phyloP scores from a whole-genome alignment of 2,888 invertebrate species.

The Smittia sp. region DNA sequence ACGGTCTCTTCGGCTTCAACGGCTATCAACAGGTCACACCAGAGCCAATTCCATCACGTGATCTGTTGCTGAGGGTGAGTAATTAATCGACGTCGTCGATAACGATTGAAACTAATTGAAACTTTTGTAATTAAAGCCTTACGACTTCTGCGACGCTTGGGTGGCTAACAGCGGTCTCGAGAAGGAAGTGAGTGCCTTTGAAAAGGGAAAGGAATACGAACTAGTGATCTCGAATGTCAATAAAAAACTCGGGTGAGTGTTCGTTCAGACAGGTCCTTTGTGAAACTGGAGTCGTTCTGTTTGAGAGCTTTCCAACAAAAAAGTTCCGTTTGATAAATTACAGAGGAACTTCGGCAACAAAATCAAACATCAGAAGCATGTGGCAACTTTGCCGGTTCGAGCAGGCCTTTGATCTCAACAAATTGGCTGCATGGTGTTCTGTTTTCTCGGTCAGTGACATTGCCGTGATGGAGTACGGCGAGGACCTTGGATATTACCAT shows the following conservation, averaged over 20 bases:
- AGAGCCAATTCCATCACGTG: neutral
- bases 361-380: slow-evolving; percentile 44
- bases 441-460: slow-evolving; percentile 67
- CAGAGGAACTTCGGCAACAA: slow-evolving; percentile 54
- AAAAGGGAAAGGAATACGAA: slow-evolving; percentile 1
- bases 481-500: slow-evolving; percentile 69
- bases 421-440: slow-evolving; percentile 69
- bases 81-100: too few relatives aligned
- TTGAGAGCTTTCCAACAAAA: neutral
- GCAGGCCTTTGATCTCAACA: slow-evolving; percentile 64
- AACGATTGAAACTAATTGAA: too few relatives aligned
- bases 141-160: too few relatives aligned
- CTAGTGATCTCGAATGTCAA: too few relatives aligned
- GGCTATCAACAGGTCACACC: neutral
- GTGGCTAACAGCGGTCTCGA: neutral
- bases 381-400: slow-evolving; percentile 66
- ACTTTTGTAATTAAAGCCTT: too few relatives aligned
- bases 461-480: slow-evolving; percentile 65
- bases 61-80: slow-evolving; percentile 37
- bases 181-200: neutral
- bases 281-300: neutral
- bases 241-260: too few relatives aligned
- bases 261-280: neutral
- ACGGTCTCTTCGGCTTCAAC: neutral
- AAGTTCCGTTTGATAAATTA: neutral